Conservation (phyloP, 2,888 invertebrate genomes). For the Lydus trimaculatus region DNA sequence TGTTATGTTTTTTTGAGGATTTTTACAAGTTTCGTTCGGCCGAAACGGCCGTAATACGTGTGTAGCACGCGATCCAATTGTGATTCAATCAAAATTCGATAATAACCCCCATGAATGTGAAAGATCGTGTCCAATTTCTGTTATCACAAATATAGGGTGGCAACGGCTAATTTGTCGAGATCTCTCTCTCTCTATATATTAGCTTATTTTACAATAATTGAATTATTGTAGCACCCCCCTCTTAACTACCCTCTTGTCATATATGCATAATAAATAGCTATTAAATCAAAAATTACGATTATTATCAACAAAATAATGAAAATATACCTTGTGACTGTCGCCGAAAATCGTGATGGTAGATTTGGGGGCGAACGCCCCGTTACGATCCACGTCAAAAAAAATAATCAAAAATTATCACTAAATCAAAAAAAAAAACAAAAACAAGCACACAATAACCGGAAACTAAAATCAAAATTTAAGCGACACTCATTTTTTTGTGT, state of each 20-base stretch:
- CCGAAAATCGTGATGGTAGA: constrained; percentile 61
- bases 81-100: constrained; percentile 11
- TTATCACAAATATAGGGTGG: constrained; percentile 40
- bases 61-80: background rate
- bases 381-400: constrained; percentile 8
- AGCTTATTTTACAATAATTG: constrained; percentile 42
- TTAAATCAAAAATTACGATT: background rate
- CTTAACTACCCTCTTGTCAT: constrained; percentile 23
- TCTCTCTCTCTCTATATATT: constrained; percentile 33
- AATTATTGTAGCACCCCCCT: constrained; percentile 46
- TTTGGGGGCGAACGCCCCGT: constrained; percentile 52
- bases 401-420: constrained; percentile 20
- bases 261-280: background rate
- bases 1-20: too few species aligned
- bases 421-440: constrained; percentile 12
- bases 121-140: constrained; percentile 12
- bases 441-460: background rate
- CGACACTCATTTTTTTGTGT: background rate
- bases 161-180: constrained; percentile 41
- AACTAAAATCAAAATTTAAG: too few species aligned
- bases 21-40: too few species aligned
- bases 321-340: constrained; percentile 59
- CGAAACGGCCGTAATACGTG: background rate
- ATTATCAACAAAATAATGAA: background rate
- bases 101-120: background rate